These are phyloP conservation scores for Meiosimyza platycephala DNA, from an alignment of 2,888 invertebrate species.

Conservation along the genomic window DNA sequence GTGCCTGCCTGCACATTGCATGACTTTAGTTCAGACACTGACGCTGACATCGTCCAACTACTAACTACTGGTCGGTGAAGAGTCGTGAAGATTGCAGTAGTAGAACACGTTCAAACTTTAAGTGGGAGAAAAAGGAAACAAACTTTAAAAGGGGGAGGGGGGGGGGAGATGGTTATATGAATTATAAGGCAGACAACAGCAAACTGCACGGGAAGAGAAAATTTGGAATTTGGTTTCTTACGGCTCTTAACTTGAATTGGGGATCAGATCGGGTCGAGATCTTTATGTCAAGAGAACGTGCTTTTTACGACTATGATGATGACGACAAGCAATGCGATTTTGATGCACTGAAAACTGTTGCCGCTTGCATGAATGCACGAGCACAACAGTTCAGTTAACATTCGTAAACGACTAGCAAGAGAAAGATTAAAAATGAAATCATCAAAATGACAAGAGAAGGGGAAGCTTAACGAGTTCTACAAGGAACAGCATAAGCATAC, in stretches of 20 bases:
- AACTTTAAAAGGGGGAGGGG: neutral
- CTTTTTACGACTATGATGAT: slow-evolving; percentile 22
- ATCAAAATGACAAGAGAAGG: slow-evolving; percentile 3
- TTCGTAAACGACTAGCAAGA: slow-evolving; percentile 14
- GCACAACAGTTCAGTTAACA: slow-evolving; percentile 11
- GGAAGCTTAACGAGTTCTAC: neutral
- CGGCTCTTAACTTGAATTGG: slow-evolving; percentile 30
- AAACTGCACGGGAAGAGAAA: neutral
- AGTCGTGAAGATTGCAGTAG: too few relatives aligned
- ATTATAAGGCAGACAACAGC: too few relatives aligned
- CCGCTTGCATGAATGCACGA: neutral
- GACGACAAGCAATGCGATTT: neutral
- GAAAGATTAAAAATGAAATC: slow-evolving; percentile 28
- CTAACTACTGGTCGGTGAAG: neutral
- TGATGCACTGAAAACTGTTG: neutral
- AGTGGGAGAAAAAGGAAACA: too few relatives aligned
- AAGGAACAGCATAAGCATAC: too few relatives aligned
- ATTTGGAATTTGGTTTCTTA: slow-evolving; percentile 23
- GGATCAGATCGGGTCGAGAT: slow-evolving; percentile 36
- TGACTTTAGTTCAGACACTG: too few relatives aligned
- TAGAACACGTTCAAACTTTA: too few relatives aligned
- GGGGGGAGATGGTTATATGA: neutral
- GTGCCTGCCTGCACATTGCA: neutral
- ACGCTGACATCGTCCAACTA: neutral
- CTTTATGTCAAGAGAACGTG: slow-evolving; percentile 36